Evolutionary conservation across 2,113 vertebrate genomes (phyloP).

Genomic region (Acinonyx jubatus): DNA sequence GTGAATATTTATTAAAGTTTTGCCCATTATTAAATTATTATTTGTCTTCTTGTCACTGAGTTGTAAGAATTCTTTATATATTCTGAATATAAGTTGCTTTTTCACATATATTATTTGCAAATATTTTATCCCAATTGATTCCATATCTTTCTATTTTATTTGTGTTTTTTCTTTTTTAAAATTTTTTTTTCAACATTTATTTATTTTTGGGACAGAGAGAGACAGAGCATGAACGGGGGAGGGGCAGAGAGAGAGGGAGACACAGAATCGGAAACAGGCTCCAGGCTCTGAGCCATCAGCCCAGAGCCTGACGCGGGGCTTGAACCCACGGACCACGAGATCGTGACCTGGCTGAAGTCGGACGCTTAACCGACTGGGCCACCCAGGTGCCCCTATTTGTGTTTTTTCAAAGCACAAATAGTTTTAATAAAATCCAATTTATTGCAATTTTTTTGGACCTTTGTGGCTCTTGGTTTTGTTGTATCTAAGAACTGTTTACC

Average conservation of each 20-base stretch:
- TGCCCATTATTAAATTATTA: neutral
- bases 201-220: too few species aligned
- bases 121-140: neutral
- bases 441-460: neutral
- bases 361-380: too few species aligned
- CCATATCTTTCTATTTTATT: neutral
- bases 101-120: neutral
- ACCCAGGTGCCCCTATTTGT: too few species aligned
- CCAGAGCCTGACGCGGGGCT: too few species aligned
- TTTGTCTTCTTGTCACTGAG: neutral
- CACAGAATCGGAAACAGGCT: too few species aligned
- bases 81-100: neutral
- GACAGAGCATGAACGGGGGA: too few species aligned
- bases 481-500: neutral
- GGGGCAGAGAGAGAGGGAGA: too few species aligned
- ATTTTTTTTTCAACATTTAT: too few species aligned
- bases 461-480: neutral
- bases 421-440: neutral
- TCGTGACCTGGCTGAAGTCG: too few species aligned
- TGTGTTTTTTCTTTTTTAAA: neutral
- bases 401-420: neutral
- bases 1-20: neutral
- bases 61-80: neutral
- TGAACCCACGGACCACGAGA: too few species aligned
- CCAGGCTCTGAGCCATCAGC: too few species aligned